These are phyloP conservation scores for Periplaneta americana DNA, from an alignment of 1,140 invertebrate species.

Conservation along the genomic window DNA sequence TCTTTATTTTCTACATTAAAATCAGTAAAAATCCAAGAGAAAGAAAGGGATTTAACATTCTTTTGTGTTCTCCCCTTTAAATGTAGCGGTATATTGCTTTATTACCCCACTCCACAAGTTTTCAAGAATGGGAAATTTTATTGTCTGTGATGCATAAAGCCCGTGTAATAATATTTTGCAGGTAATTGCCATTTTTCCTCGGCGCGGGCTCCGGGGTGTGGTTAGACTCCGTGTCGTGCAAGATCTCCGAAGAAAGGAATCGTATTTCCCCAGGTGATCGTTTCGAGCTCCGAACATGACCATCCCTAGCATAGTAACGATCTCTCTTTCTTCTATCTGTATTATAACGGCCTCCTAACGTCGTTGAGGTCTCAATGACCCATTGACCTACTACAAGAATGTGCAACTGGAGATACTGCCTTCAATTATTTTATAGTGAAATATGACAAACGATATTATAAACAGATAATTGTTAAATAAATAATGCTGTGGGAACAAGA, in stretches of 20 bases:
- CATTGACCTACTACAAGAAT: not conserved
- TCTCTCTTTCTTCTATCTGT: not conserved
- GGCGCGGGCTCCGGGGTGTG: not conserved
- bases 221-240: not conserved
- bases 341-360: not conserved
- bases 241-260: not conserved
- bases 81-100: too few species aligned
- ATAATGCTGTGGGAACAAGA: too few species aligned
- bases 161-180: not conserved
- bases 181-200: not conserved
- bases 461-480: too few species aligned
- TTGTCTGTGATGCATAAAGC: not conserved
- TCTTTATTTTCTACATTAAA: too few species aligned
- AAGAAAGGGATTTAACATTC: too few species aligned
- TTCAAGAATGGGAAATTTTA: not conserved
- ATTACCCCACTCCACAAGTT: not conserved
- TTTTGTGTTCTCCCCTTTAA: too few species aligned
- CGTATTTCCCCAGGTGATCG: not conserved
- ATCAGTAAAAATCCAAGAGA: too few species aligned
- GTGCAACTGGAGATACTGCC: too few species aligned
- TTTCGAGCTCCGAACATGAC: too few species aligned
- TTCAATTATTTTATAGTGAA: too few species aligned
- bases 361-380: not conserved
- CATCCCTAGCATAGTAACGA: not conserved
- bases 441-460: too few species aligned